Conservation (phyloP, 2,797 vertebrate species). For the Falco concolor region DNA sequence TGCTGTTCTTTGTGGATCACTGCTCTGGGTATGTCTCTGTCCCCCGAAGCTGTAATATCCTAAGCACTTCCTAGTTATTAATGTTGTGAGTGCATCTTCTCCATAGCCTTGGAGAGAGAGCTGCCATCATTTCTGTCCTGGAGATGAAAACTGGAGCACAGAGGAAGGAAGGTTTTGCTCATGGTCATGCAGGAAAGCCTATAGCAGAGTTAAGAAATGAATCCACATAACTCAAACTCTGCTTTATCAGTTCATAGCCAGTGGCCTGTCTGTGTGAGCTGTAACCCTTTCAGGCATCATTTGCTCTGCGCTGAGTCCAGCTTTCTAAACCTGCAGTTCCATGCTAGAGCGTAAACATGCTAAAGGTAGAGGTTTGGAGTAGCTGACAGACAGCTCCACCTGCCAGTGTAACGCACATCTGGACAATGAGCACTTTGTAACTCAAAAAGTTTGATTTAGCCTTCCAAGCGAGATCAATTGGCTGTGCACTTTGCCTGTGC, state of each 20-base stretch:
- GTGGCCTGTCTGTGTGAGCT: neutral
- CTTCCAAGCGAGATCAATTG: neutral
- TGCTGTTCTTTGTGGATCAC: neutral
- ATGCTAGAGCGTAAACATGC: accelerated
- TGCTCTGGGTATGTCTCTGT: neutral
- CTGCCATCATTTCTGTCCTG: neutral
- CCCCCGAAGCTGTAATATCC: neutral
- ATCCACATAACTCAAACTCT: neutral
- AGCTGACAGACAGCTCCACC: neutral
- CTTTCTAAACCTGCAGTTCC: neutral
- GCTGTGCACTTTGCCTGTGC: neutral
- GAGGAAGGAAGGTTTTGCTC: conserved; percentile 10
- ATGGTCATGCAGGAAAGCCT: neutral
- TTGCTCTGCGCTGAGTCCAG: neutral
- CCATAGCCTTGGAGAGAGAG: neutral
- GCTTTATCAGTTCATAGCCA: neutral
- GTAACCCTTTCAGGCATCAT: neutral
- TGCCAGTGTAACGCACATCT: neutral
- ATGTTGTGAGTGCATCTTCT: neutral
- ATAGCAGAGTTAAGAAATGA: neutral
- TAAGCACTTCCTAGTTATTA: neutral
- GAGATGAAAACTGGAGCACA: neutral
- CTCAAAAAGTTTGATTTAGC: neutral
- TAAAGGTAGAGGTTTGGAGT: neutral
- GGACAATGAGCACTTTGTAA: neutral